phyloP scores from a whole-genome alignment of 2,888 invertebrate species.

The Dryococelus australis region DNA sequence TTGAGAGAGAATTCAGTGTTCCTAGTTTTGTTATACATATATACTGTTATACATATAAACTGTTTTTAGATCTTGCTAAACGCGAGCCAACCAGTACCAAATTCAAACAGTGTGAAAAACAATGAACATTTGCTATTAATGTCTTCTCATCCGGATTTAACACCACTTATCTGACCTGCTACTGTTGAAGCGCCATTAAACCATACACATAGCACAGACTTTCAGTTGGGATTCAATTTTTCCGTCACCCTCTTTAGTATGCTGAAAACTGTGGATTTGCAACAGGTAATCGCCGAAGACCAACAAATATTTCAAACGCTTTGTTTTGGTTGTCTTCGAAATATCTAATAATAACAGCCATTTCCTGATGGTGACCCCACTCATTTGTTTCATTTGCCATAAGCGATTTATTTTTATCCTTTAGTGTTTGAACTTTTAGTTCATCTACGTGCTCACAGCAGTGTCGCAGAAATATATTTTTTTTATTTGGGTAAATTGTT shows the following conservation, averaged over 20 bases:
- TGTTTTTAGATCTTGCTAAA: constrained; percentile 9
- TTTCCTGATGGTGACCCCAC: background rate
- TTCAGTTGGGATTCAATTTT: background rate
- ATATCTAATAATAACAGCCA: background rate
- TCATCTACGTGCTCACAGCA: too few species aligned
- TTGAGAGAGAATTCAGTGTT: constrained; percentile 20
- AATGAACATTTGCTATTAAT: background rate
- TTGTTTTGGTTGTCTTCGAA: background rate
- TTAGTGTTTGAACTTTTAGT: too few species aligned
- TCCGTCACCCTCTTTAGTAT: background rate
- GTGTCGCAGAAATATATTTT: too few species aligned
- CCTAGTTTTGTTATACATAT: background rate
- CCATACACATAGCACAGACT: background rate
- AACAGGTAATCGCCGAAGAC: background rate
- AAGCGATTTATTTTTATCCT: too few species aligned
- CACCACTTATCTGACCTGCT: constrained; percentile 12
- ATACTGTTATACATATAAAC: too few species aligned
- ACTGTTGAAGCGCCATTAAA: constrained; percentile 24
- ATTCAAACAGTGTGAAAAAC: constrained; percentile 24
- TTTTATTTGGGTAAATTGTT: too few species aligned
- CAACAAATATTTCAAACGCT: background rate
- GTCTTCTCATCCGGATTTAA: constrained; percentile 10
- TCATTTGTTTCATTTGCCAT: background rate
- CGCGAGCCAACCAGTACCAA: background rate
- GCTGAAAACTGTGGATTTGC: background rate